phyloP scores from a whole-genome alignment of 2,113 vertebrate species.

The Scartelaos histophorus region DNA sequence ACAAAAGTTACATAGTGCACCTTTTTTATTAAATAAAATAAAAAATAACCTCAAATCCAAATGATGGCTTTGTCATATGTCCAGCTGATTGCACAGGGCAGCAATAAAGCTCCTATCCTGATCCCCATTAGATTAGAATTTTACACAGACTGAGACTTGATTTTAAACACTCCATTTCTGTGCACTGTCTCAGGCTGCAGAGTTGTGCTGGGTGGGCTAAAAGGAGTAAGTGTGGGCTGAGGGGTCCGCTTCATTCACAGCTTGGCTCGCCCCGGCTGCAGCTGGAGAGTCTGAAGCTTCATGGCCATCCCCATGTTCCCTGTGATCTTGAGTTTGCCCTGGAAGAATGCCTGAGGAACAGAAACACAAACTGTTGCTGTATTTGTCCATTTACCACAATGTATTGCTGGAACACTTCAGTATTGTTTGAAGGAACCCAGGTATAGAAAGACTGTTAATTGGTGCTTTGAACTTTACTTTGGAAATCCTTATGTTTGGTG shows the following conservation, averaged over 20 bases:
- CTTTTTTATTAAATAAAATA: too few species aligned
- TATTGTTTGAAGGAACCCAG: too few species aligned
- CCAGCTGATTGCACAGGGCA: not conserved
- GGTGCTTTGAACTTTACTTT: too few species aligned
- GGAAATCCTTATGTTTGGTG: too few species aligned
- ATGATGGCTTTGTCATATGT: not conserved
- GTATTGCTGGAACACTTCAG: too few species aligned
- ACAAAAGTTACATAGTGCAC: not conserved
- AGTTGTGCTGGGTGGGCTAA: not conserved
- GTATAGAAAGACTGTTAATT: too few species aligned
- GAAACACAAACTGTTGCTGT: not conserved
- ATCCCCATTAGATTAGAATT: not conserved
- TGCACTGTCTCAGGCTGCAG: not conserved
- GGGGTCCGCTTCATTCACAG: conserved; percentile 71
- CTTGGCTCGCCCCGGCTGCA: conserved; percentile 89
- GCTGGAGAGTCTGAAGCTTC: conserved; percentile 94
- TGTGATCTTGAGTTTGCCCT: conserved; percentile 95
- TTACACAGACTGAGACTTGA: not conserved
- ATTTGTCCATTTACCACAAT: too few species aligned
- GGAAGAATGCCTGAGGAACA: conserved; percentile 87
- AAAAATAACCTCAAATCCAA: too few species aligned
- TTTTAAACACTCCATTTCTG: too few species aligned
- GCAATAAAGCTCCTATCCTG: not conserved
- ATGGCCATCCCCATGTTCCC: conserved; percentile 96
- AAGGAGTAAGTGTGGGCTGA: not conserved